Base-by-base conservation (phyloP, 1,140 invertebrate genomes). In the Venturia canescens region DNA sequence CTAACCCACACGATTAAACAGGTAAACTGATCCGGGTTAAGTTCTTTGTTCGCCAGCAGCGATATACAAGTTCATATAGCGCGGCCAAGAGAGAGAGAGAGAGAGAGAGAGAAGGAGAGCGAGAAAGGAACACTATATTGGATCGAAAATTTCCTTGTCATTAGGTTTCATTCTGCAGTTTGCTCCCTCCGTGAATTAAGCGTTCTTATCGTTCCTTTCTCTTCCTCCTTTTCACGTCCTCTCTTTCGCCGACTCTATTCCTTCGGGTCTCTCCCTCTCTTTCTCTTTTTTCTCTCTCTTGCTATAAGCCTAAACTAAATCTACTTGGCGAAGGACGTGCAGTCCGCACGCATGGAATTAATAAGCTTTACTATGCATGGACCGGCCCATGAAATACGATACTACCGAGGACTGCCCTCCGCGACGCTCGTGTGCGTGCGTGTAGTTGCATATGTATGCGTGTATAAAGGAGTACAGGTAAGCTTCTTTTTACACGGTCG, bases 281-380 rank as follows among this genome's bases (percentile, higher is more conserved):
- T 1, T 57, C 6, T 21, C n/a, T 57, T 1, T 21, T 13, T 53
- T 63, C 60, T 63, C 23, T 63, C 60, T 63, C 16, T 23, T 1
- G 60, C n/a, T n/a, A n/a, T n/a, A 63, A 63, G 27, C 13, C 23
- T 23, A 23, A 63, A 63, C 60, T 44, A 11, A 63, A 63, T 63
- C 23, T 85, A 87, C 85, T 87, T 88, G 82, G 84, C 84, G 57
- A 85, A 86, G 85, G 80, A 84, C 84, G 86, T 88, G 87, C 88
- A 88, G 85, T 86, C 87, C 86, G 88, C 31, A 76, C 74, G 89
- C 89, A 90, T 89, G 87, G 88, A 90, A 90, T 90, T 90, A 90
- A 90, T 90, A 90, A 90, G 89, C 89, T 90, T 89, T 88, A 86
- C 88, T 87, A 87, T 90, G 88, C 88, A 90, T 89, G 88, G 88